Conservation (phyloP, 2,888 invertebrate species). For the Drosophila vallismaia region DNA sequence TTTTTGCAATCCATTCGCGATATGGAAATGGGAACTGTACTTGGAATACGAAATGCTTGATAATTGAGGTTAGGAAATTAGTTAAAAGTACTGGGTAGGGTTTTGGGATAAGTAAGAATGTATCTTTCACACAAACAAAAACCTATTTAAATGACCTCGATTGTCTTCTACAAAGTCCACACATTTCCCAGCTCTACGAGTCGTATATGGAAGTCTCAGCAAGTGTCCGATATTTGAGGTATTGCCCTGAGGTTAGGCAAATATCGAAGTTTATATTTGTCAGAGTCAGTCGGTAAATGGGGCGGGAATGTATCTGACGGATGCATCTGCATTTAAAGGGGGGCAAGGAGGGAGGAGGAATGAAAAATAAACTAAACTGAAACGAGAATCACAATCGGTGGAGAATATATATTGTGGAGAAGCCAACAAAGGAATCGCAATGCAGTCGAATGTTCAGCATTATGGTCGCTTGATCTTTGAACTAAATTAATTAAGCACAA, state of each 20-base stretch:
- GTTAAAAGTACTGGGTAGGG: too few relatives aligned
- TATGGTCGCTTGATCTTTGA: constrained; percentile 82
- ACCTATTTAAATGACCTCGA: background rate
- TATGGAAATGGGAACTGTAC: constrained; percentile 38
- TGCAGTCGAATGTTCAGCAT: constrained; percentile 52
- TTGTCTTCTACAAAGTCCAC: background rate
- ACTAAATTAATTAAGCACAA: constrained; percentile 84
- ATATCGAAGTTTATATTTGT: constrained; percentile 18
- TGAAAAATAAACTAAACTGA: constrained; percentile 6
- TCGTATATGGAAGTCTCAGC: constrained; percentile 21
- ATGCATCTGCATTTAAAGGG: constrained; percentile 4
- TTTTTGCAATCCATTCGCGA: constrained; percentile 23
- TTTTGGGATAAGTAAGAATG: too few relatives aligned
- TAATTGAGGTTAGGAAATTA: background rate
- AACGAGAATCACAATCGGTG: constrained; percentile 7
- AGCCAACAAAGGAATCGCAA: constrained; percentile 60
- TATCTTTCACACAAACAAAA: too few relatives aligned
- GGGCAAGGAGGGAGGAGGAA: constrained; percentile 1
- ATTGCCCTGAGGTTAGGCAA: constrained; percentile 7
- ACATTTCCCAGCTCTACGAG: background rate
- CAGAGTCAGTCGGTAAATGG: constrained; percentile 2
- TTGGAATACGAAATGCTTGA: constrained; percentile 10
- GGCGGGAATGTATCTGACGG: background rate
- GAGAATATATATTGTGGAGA: constrained; percentile 1
- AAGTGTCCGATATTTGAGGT: constrained; percentile 31